Evolutionary conservation across 2,888 invertebrate genomes (phyloP), one percentile per base, ranked within the genome.

Genomic region (Agrochola litura): DNA sequence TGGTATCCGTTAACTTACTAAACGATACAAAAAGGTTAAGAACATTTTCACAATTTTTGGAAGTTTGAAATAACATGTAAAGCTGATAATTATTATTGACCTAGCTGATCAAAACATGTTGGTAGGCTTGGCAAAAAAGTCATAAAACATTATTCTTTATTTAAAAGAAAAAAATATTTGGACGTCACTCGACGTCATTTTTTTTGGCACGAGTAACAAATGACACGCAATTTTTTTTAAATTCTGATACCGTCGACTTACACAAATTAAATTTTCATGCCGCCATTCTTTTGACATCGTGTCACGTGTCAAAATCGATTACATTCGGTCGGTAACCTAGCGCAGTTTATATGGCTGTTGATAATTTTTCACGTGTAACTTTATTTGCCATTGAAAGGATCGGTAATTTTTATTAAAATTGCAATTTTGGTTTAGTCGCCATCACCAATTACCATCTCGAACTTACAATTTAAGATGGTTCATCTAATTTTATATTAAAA

Each of bases 241-340:
- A 64, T 54, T 37, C 6, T 16, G 6, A 6, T 6, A 16, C 41
- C 58, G 68, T 37, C 10, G 25, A 46, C 43, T 25, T 37, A 46
- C 60, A 56, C 72, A 72, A 77, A 83, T 81, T 81, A 72, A 60
- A 81, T 78, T 84, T 77, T 64, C 78, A 78, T 75, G 74, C 65
- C 41, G 41, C 68, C 54, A 70, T 74, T 84, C 61, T 70, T 84
- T 81, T 77, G 49, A 54, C 19, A 4, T 46, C 19, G 54, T 43
- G 41, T 60, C 83, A 82, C 85, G 83, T 78, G 85, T 54, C 30
- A 54, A 78, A 81, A 84, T 78, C 78, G 25, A 83, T 83, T 77
- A 81, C 64, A 14, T n/a, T 79, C 73, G 49, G 37, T 46, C 19
- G 43, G 79, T 79, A 76, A 67, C 63, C 25, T 69, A 65, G 19